Conservation (phyloP, 2,113 vertebrate genomes). For the Polypterus bichir region DNA sequence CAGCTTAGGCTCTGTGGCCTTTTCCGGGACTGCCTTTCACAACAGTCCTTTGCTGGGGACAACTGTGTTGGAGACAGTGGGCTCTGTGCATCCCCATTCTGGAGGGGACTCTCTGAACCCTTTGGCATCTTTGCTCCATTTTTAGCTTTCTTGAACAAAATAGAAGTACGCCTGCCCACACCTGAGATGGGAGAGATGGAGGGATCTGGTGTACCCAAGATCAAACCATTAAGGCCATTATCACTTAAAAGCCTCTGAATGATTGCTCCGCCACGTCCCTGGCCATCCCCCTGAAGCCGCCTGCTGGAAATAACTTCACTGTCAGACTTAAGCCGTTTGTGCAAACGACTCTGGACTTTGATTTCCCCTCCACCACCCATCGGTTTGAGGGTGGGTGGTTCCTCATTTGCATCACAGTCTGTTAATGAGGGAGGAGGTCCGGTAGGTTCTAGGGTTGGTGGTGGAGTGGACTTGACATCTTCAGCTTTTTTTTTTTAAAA, state of each 20-base stretch:
- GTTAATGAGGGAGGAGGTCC: conserved; percentile 70
- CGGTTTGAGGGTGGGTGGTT: conserved; percentile 81
- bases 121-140: conserved; percentile 73
- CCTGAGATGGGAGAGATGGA: conserved; percentile 36
- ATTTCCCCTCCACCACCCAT: conserved; percentile 61
- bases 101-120: conserved; percentile 53
- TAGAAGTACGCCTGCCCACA: conserved; percentile 74
- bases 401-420: conserved; percentile 64
- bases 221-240: conserved; percentile 52
- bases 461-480: conserved; percentile 67
- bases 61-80: conserved; percentile 28
- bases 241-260: conserved; percentile 34
- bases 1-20: conserved; percentile 37
- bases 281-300: conserved; percentile 48
- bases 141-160: conserved; percentile 86
- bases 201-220: conserved; percentile 30
- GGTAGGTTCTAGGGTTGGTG: conserved; percentile 84
- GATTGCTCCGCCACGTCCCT: conserved; percentile 31
- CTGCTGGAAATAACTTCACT: conserved; percentile 44
- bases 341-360: conserved; percentile 43
- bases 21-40: conserved; percentile 34
- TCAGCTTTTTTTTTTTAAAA: conserved; percentile 48
- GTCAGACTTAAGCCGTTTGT: conserved; percentile 58
- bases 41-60: conserved; percentile 6
- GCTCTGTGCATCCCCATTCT: conserved; percentile 55